Evolutionary conservation across 2,888 invertebrate genomes (phyloP), one percentile per base, ranked within the genome.

Genomic region (Xylota sylvarum): DNA sequence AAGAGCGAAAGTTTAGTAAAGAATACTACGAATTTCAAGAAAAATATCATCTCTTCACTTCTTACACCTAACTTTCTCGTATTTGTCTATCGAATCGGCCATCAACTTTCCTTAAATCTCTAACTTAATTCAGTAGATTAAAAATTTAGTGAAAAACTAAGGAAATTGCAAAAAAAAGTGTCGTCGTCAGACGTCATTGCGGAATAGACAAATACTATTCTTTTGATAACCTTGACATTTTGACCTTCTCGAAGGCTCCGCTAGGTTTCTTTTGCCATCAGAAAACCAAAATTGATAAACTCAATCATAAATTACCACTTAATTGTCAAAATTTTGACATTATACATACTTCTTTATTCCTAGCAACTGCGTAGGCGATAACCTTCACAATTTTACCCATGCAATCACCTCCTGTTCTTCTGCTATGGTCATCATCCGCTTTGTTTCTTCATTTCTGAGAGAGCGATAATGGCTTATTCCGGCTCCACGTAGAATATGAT

Each of bases 401-500:
- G 52, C 9, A 60, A 12, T 60, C n/a, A 40, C 19, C n/a, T 52
- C 35, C 50, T 65, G 32, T 46, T 64, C 64, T 64, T 64, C 32
- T 64, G 7, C 46, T 19, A 1, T 37, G 48, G 48, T 17, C 23
- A 30, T 23, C 40, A 30, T 23, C 40, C 4, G 14, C 5, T 67
- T n/a, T 12, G 17, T 52, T 52, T 69, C 17, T 69, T 35, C n/a
- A 46, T n/a, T 30, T 19, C n/a, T 46, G n/a, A 17, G 46, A 72
- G 46, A 72, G 32, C 32, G 70, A 72, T 72, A 72, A 19, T 48
- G 32, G 12, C 32, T 32, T n/a, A 30, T 14, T 65, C 65, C 50
- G 67, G 43, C 40, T 58, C 30, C 35, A 72, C 10, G 37, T 48
- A 17, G 10, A 30, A 72, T 12, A 69, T 81, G 81, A 62, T 74